Base-by-base conservation (phyloP, 2,888 invertebrate genomes). In the Ptilodon capucinus region DNA sequence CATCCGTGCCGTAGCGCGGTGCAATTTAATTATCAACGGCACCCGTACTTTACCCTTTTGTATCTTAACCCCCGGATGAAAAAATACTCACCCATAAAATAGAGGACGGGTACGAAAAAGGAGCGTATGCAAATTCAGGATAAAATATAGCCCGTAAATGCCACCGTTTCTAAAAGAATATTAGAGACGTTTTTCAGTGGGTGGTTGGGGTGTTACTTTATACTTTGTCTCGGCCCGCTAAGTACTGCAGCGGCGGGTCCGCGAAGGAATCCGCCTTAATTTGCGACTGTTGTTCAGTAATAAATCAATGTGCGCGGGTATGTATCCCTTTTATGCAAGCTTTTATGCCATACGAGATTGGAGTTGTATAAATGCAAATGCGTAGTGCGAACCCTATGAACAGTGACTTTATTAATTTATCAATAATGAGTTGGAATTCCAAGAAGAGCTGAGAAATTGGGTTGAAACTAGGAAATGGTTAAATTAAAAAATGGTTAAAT, bases 101-200 rank as follows among this genome's bases (percentile, higher is more conserved):
- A 90, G 89, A 89, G 86, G 88, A 90, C 89, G 89, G 90, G 89
- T 88, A 87, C 83, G 85, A 85, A 89, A 91, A 90, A 91, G 87
- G 88, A 91, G 91, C 91, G 91, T 91, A 91, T 91, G 91, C 91
- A 91, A 91, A 91, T 91, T 91, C 91, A 82, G 91, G 91, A 91
- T 91, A 91, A 91, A 91, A 91, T 91, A 91, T 91, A 91, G 91
- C 91, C 91, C 91, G 91, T 91, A 91, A 91, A 91, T 91, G 91
- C 91, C 91, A 91, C 91, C 91, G 91, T 91, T 91, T 91, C 91
- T 91, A 91, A 91, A 91, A 91, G 91, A 91, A 91, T 91, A 91
- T 91, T 91, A 91, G 91, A 91, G 91, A 89, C 91, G 91, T 91
- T 91, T 91, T 91, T 90, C 91, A 91, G 91, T 89, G 91, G 91